Base-by-base conservation (phyloP, 2,888 invertebrate genomes). In the Andrena marginata region DNA sequence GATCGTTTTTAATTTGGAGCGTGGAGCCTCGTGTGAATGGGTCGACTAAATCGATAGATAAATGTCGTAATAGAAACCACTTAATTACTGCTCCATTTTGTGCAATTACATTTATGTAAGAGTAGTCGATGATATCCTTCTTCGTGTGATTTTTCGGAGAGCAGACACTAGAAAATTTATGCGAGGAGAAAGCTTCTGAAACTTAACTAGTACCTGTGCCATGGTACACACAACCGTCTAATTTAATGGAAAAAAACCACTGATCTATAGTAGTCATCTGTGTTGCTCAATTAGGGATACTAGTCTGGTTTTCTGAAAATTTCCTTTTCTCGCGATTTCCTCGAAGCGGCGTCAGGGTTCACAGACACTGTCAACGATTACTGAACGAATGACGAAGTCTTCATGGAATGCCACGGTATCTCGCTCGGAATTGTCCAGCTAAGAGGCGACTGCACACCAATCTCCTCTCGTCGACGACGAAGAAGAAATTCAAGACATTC, bases 381-480 rank as follows among this genome's bases (percentile, higher is more conserved):
- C 89, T 82, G 84, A 85, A 84, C 77, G 85, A 51, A 88, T 93
- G 93, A 93, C 92, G 91, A 87, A 84, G 86, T 74, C 84, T 65
- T 85, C 81, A 82, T 90, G 93, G 93, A 93, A 93, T 93, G 93
- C 86, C 90, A 89, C 80, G 82, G 89, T 92, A 92, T 90, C 89
- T 85, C 79, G 82, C 29, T 69, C 68, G 42, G 69, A 75, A 87
- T 84, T 81, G 87, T 82, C 75, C 68, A 71, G 73, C 83, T 59
- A 65, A 65, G 49, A 73, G 68, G 65, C 69, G 54, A 80, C 73
- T 42, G 72, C 68, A 73, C 72, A 80, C 83, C 85, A 90, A 89
- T 89, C 85, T 87, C 81, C 80, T 81, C 82, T 86, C 87, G 85
- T 81, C 78, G 65, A 77, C 77, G 70, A 71, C 84, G 84, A 82